Conservation (phyloP, 2,113 vertebrate genomes). For the Chaetodon auriga region DNA sequence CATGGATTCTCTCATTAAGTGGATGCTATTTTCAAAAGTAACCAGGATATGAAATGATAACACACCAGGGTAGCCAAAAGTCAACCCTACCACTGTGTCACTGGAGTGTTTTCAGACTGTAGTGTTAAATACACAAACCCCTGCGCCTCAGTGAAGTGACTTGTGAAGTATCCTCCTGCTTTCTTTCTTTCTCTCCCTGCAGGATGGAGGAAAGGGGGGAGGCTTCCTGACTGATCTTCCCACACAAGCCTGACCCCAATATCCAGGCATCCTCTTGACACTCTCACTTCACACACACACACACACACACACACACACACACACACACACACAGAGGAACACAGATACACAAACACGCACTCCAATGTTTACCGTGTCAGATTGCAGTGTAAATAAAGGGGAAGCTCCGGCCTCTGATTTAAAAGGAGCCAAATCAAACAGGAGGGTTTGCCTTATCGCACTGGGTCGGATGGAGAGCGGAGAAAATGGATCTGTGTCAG, state of each 20-base stretch:
- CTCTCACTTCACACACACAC: slow-evolving; percentile 62
- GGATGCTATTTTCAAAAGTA: slow-evolving; percentile 4
- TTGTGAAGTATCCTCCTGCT: slow-evolving; percentile 61
- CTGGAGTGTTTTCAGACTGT: slow-evolving; percentile 32
- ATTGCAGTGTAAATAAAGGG: slow-evolving; percentile 77
- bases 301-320: slow-evolving; percentile 46
- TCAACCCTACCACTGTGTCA: slow-evolving; percentile 18
- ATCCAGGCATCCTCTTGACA: slow-evolving; percentile 75
- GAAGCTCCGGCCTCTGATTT: slow-evolving; percentile 68
- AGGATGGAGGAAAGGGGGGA: slow-evolving; percentile 67
- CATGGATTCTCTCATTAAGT: neutral
- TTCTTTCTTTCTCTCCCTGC: slow-evolving; percentile 60
- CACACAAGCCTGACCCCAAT: slow-evolving; percentile 78
- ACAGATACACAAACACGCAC: slow-evolving; percentile 66
- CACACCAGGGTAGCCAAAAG: slow-evolving; percentile 18
- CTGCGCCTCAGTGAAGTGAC: slow-evolving; percentile 60
- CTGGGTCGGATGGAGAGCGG: slow-evolving; percentile 49
- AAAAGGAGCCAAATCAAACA: slow-evolving; percentile 84
- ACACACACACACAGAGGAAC: slow-evolving; percentile 39
- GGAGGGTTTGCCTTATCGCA: slow-evolving; percentile 66
- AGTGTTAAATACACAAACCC: slow-evolving; percentile 37
- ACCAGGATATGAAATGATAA: slow-evolving; percentile 27
- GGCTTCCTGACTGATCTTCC: slow-evolving; percentile 77
- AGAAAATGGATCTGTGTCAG: slow-evolving; percentile 62
- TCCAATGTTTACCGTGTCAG: slow-evolving; percentile 75